Conservation (phyloP, 2,888 invertebrate genomes). For the Stenurella melanura region DNA sequence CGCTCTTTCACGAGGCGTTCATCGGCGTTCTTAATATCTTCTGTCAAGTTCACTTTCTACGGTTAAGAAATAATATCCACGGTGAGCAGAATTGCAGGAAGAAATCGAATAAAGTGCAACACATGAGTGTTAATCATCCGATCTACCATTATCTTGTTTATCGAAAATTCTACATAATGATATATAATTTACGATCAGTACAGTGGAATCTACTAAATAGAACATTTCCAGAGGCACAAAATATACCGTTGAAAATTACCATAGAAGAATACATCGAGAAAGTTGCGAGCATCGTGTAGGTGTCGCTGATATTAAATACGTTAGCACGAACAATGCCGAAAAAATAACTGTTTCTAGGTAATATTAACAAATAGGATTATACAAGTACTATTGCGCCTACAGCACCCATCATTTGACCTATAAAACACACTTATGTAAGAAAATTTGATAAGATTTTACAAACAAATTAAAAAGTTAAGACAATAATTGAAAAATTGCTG, state of each 20-base stretch:
- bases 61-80: slow-evolving; percentile 8
- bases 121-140: slow-evolving; percentile 17
- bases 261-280: slow-evolving; percentile 20
- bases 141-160: slow-evolving; percentile 21
- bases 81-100: neutral
- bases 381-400: no score
- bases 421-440: no score
- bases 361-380: no score
- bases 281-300: slow-evolving; percentile 18
- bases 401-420: no score
- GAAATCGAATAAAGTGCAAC: slow-evolving; percentile 10
- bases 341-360: neutral
- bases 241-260: slow-evolving; percentile 27
- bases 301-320: slow-evolving; percentile 2
- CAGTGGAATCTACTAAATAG: slow-evolving; percentile 29
- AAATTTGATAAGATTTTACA: no score
- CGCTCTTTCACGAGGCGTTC: neutral
- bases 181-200: slow-evolving; percentile 11
- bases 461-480: no score
- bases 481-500: no score
- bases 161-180: slow-evolving; percentile 29
- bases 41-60: slow-evolving; percentile 26
- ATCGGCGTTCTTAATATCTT: neutral
- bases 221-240: slow-evolving; percentile 26
- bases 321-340: neutral